Percentiles rank a stretch among this genome's conserved stretches.
Conservation (phyloP, 1,140 invertebrate genomes). For the Phymastichus coffea region DNA sequence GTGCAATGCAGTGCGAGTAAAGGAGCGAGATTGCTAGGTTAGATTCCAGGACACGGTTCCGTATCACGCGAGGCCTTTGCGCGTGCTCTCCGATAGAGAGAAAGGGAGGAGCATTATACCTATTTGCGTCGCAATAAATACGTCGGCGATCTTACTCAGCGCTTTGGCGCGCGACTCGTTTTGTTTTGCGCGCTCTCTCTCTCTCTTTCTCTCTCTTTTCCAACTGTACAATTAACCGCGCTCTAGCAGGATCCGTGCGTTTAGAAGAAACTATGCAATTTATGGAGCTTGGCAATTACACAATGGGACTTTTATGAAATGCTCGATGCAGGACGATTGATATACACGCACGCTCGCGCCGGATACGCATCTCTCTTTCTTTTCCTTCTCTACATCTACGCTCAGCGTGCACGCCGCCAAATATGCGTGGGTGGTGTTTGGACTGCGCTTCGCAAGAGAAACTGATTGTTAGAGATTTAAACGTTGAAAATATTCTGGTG, state of each 20-base stretch:
- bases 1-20: background rate
- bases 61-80: constrained; percentile 35
- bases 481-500: too few relatives aligned
- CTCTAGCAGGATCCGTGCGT: too few relatives aligned
- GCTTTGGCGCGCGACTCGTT: constrained; percentile 23
- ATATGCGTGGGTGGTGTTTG: too few relatives aligned
- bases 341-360: background rate
- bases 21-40: background rate
- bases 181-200: too few relatives aligned
- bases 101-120: constrained; percentile 28
- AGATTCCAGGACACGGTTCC: constrained; percentile 39
- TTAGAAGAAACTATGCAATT: too few relatives aligned
- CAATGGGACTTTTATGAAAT: background rate
- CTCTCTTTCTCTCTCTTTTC: too few relatives aligned
- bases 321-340: too few relatives aligned
- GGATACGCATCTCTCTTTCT: background rate
- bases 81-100: constrained; percentile 23
- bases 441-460: too few relatives aligned
- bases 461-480: too few relatives aligned
- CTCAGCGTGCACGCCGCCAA: too few relatives aligned
- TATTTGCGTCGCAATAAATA: constrained; percentile 28
- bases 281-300: background rate
- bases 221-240: constrained; percentile 12
- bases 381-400: too few relatives aligned
- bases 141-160: constrained; percentile 23